Percentiles rank a stretch among this genome's conserved stretches.
Evolutionary conservation across 2,888 invertebrate genomes (phyloP).

Genomic region (Strigamia maritima): DNA sequence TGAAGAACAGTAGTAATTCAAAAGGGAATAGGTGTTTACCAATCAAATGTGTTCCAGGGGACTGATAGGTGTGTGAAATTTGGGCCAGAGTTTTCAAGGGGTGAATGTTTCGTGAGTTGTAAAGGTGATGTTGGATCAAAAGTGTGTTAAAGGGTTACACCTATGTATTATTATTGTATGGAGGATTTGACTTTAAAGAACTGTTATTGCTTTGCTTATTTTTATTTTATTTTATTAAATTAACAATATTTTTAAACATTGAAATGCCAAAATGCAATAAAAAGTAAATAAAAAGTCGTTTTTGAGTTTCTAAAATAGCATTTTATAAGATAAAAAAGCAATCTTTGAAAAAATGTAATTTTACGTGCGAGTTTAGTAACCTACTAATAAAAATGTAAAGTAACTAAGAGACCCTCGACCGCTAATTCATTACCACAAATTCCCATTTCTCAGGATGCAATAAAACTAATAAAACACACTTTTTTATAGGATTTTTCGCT

Average conservation of each 20-base stretch:
- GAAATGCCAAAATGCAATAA: no score
- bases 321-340: background rate
- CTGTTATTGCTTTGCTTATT: no score
- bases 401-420: background rate
- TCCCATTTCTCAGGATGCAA: background rate
- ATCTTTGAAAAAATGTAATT: background rate
- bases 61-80: background rate
- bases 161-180: background rate
- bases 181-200: no score
- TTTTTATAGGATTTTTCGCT: constrained; percentile 16
- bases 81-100: background rate
- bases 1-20: constrained; percentile 15
- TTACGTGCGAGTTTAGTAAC: background rate
- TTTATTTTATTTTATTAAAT: no score
- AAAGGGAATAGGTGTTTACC: constrained; percentile 10
- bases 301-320: background rate
- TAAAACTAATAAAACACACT: constrained; percentile 24
- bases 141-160: background rate
- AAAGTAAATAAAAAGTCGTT: background rate
- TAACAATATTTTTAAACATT: no score
- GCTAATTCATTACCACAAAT: constrained; percentile 19
- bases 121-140: background rate
- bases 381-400: constrained; percentile 4
- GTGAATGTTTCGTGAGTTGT: background rate
- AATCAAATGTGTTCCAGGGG: constrained; percentile 9